phyloP scores from a whole-genome alignment of 2,797 vertebrate genomes.

The Eurystomus glaucurus region DNA sequence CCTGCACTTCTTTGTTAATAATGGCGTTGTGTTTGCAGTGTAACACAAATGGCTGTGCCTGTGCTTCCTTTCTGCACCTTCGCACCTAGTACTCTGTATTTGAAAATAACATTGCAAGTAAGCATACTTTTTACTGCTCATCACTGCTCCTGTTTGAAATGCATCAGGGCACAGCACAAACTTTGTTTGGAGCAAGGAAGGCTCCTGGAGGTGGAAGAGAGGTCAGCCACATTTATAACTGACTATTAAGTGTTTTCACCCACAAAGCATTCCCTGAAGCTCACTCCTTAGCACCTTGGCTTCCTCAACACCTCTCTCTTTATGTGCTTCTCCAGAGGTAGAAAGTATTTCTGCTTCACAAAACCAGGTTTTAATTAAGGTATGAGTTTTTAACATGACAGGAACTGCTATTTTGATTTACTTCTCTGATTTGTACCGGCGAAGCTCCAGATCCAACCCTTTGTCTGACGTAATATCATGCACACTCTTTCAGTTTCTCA shows the following conservation, averaged over 20 bases:
- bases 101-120: background rate
- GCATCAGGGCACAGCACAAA: background rate
- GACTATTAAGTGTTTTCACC: background rate
- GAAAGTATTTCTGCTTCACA: background rate
- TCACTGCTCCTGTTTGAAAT: background rate
- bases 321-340: background rate
- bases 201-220: background rate
- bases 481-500: background rate
- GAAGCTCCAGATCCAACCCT: background rate
- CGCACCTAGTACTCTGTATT: background rate
- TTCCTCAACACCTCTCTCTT: background rate
- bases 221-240: background rate
- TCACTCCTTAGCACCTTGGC: background rate
- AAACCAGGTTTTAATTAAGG: background rate
- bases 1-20: rapidly evolving
- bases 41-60: background rate
- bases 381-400: background rate
- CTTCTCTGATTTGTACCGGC: background rate
- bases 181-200: background rate
- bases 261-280: background rate
- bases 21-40: background rate
- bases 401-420: background rate
- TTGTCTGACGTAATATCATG: background rate
- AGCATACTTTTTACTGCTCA: background rate
- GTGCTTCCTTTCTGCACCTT: background rate